Conservation (phyloP, 2,888 invertebrate genomes). For the Aleiodes alternator region DNA sequence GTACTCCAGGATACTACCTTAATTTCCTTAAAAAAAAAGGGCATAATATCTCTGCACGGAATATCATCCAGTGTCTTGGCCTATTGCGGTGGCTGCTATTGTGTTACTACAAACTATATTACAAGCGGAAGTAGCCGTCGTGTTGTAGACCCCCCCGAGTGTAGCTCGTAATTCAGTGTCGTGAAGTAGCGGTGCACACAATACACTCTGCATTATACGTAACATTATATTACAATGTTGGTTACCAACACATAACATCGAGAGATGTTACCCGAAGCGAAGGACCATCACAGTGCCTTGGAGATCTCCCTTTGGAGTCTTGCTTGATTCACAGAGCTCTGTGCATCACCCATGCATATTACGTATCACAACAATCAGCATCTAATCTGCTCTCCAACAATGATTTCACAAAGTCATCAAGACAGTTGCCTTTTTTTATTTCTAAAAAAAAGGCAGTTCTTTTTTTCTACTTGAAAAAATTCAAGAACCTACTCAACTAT, state of each 20-base stretch:
- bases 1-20: too few species aligned
- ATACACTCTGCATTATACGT: conserved; percentile 59
- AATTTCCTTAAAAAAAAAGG: conserved; percentile 14
- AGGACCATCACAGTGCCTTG: neutral
- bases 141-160: conserved; percentile 70
- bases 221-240: conserved; percentile 58
- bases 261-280: conserved; percentile 21
- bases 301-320: conserved; percentile 6
- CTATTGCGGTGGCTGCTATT: conserved; percentile 71
- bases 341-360: neutral
- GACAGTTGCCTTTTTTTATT: too few species aligned
- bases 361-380: neutral
- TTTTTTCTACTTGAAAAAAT: too few species aligned
- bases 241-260: conserved; percentile 5
- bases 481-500: too few species aligned
- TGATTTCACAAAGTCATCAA: too few species aligned
- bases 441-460: too few species aligned
- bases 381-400: too few species aligned
- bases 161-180: conserved; percentile 74
- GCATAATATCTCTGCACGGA: conserved; percentile 50
- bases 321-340: neutral
- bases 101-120: conserved; percentile 73
- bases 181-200: conserved; percentile 61
- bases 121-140: conserved; percentile 73
- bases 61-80: conserved; percentile 60